Base-by-base conservation (phyloP, 30 jellyfish, hydroid and myxozoan species). In the Sanderia malayensis region DNA sequence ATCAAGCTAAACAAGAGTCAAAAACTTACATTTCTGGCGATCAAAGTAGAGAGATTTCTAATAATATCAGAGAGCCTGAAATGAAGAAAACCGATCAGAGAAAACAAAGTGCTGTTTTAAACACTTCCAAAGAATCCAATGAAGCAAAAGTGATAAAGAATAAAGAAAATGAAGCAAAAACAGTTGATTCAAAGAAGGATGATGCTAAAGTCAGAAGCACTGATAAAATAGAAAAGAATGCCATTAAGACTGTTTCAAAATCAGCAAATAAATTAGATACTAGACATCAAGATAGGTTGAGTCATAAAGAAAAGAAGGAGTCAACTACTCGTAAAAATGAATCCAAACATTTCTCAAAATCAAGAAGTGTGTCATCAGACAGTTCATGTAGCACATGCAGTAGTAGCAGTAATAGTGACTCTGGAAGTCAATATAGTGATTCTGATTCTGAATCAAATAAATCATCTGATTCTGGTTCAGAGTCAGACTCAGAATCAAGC, bases 401-500 rank as follows among this genome's bases (percentile, higher is more conserved):
- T 31, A 31, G 70, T 9, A 34, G 47, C 20, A 70, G 45, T 2
- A 44, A 71, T 4, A 61, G 32, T 31, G 55, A 34, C 18, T 74
- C 86, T 22, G 68, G 15, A 15, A 6, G 11, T 15, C 11, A 15
- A 41, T 41, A 8, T 41, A 41, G 55, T 41, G 15, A 45, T 4
- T 76, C 87, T 3, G 87, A 62, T 34, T 76, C 88, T 8, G 73
- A 28, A 61, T 76, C 88, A 10, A 37, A 45, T 21, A 22, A 46
- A 22, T 64, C 76, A 7, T 41, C 80, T 17, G 63, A 19, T 4
- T 74, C 86, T 0, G 86, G 29, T 44, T 74, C 86, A 6, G 86
- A 74, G 2, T 74, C 86, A 0, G 86, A 28, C 44, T 58, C 86
- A 8, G 86, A 61, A 31, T 60, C 86, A 9, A 74, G 88, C 75